phyloP scores from a whole-genome alignment of 2,888 invertebrate species.

The Lathronympha strigana region DNA sequence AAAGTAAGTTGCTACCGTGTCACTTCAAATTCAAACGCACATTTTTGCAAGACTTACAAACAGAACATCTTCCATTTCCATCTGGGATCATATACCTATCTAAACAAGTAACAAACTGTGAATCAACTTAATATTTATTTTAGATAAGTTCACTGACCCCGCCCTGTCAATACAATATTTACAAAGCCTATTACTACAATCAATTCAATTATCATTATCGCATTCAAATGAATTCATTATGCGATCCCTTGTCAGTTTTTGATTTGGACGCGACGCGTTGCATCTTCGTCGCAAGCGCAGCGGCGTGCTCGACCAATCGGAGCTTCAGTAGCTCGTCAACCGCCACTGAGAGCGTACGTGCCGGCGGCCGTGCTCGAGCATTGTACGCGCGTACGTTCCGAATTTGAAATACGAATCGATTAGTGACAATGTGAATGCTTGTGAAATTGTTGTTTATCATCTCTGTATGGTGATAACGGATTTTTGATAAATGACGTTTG shows the following conservation, averaged over 20 bases:
- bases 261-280: constrained; percentile 58
- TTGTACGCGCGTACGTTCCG: constrained; percentile 54
- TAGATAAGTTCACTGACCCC: constrained; percentile 23
- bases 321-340: constrained; percentile 64
- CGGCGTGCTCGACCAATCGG: constrained; percentile 58
- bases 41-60: too few relatives aligned
- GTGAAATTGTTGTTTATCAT: constrained; percentile 39
- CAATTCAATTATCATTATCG: constrained; percentile 46
- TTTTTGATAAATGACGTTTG: constrained; percentile 55
- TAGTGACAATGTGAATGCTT: constrained; percentile 46
- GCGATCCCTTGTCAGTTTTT: constrained; percentile 48
- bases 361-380: constrained; percentile 54
- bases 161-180: constrained; percentile 16
- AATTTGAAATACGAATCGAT: constrained; percentile 53
- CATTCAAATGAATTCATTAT: constrained; percentile 44
- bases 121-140: background rate
- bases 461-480: constrained; percentile 62
- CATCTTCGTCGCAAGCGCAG: constrained; percentile 54
- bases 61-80: too few relatives aligned
- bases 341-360: constrained; percentile 56
- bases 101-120: background rate
- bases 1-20: too few relatives aligned
- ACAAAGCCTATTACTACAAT: constrained; percentile 12
- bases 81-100: background rate
- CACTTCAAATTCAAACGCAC: too few relatives aligned